Conservation (phyloP, 2,888 invertebrate species). For the Hirudinaria manillensis region DNA sequence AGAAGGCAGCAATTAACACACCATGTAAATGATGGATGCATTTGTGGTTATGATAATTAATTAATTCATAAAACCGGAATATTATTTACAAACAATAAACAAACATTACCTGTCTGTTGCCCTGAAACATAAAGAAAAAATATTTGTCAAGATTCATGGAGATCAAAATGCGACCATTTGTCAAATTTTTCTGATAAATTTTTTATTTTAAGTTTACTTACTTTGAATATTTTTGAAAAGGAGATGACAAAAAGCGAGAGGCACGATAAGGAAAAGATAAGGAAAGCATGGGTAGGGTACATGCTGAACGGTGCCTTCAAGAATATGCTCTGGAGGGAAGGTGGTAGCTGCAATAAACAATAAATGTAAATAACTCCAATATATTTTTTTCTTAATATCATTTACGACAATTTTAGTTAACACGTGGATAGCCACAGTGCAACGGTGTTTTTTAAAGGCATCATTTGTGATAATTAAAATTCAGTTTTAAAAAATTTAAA, state of each 20-base stretch:
- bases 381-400: too few relatives aligned
- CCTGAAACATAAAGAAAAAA: neutral
- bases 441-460: too few relatives aligned
- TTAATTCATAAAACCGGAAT: too few relatives aligned
- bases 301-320: slow-evolving; percentile 22
- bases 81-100: too few relatives aligned
- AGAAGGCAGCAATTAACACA: too few relatives aligned
- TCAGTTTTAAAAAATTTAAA: neutral
- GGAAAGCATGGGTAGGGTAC: slow-evolving; percentile 23
- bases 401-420: too few relatives aligned
- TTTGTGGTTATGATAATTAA: too few relatives aligned
- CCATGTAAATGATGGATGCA: too few relatives aligned
- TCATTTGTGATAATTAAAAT: too few relatives aligned
- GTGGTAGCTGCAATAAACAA: slow-evolving; percentile 20
- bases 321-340: slow-evolving; percentile 22
- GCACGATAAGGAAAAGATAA: slow-evolving; percentile 19
- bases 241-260: slow-evolving; percentile 17
- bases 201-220: neutral
- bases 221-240: neutral
- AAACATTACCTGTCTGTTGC: too few relatives aligned
- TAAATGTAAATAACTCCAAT: neutral
- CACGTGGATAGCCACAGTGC: too few relatives aligned
- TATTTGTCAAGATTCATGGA: neutral
- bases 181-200: neutral
- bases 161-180: neutral